Evolutionary conservation across 37 sponge, comb jelly and placozoan genomes (phyloP), one percentile per base, ranked within the genome.

Genomic region (Tethya wilhelma): DNA sequence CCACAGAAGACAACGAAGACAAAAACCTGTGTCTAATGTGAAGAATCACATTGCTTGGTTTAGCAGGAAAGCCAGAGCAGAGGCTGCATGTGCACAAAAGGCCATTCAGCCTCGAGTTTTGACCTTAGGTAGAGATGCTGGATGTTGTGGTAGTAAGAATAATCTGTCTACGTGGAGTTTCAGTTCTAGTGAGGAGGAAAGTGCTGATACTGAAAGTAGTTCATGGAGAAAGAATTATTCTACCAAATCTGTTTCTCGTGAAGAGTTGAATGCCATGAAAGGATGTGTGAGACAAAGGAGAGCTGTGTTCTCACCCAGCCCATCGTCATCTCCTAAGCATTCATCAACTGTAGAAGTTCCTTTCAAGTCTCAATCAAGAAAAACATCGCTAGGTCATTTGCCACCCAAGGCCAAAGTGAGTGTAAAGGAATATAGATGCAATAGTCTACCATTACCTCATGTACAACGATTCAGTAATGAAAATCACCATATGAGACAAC

Each of bases 211-310:
- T 2, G 59, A 20, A 36, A 34, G 2, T 56, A 36, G 23, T 59
- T 1, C 40, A 26, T 38, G 33, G 22, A 6, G 8, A 22, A n/a
- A 39, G 41, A 59, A 75, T 37, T 38, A 41, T 23, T 59, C 63
- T 8, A 69, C 44, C 11, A 74, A 59, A 20, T 58, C 9, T 43
- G 74, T 72, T 29, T 82, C 73, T 3, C 71, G 70, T 2, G 70
- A 85, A 63, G 86, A 85, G 55, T 28, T 85, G 29, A 38, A 59
- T 71, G 78, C 79, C 0, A 44, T 87, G 28, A 80, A 56, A 31
- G 88, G 88, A 31, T 87, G 88, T 74, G 88, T 87, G 29, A 75
- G 60, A 17, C 43, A 69, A 11, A 31, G 75, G 26, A 41, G 88
- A 31, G 70, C 82, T 26, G 32, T 87, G 33, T 87, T 87, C 49